Evolutionary conservation across 2,113 vertebrate species (phyloP).

Genomic region (Leucosticte australis): DNA sequence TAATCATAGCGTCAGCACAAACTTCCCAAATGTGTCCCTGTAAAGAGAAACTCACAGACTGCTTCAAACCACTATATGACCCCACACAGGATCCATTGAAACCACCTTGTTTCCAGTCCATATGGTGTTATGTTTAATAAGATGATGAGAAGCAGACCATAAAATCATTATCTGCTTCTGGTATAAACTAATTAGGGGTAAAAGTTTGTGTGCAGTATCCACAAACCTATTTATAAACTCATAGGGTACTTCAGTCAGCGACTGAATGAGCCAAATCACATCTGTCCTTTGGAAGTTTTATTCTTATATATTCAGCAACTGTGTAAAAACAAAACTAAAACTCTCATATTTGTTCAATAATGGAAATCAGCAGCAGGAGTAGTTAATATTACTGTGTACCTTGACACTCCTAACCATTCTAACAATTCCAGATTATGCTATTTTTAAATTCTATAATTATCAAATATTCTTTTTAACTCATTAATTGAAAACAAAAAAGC

Average conservation of each 20-base stretch:
- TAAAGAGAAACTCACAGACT: background rate
- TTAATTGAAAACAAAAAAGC: background rate
- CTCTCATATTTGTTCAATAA: background rate
- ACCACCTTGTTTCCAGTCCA: background rate
- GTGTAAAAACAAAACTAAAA: background rate
- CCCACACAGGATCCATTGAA: background rate
- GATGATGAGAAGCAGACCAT: background rate
- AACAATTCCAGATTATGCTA: background rate
- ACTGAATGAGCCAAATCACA: background rate
- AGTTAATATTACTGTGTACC: background rate
- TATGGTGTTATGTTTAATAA: background rate
- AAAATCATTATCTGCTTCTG: background rate
- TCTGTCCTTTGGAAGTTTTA: background rate
- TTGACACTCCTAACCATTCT: background rate
- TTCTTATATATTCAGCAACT: background rate
- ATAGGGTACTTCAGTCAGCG: background rate
- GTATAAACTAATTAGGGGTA: background rate
- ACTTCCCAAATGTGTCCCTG: background rate
- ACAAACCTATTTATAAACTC: background rate
- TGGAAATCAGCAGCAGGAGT: background rate
- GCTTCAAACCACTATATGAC: background rate
- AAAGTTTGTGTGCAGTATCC: background rate
- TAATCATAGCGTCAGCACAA: background rate
- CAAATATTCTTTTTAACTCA: background rate
- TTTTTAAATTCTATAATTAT: background rate